Evolutionary conservation across 37 sponge, comb jelly and placozoan genomes (phyloP).

Genomic region (Halisarca cf. caerulea): DNA sequence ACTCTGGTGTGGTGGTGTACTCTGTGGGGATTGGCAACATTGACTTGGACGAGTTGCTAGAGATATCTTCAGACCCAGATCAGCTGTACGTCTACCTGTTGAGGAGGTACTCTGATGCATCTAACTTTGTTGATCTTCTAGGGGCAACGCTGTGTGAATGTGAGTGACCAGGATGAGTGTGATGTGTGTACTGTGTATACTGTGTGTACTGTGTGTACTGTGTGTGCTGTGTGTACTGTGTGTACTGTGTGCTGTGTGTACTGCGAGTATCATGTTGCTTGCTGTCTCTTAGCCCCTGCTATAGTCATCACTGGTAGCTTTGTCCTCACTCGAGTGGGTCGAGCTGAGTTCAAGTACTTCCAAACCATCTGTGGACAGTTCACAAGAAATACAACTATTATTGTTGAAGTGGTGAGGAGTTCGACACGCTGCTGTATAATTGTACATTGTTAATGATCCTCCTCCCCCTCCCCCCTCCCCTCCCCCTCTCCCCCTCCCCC

Average conservation of each 20-base stretch:
- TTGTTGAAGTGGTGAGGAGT: constrained; percentile 54
- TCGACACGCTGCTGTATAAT: neutral
- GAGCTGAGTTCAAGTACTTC: constrained; percentile 89
- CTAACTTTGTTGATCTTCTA: constrained; percentile 73
- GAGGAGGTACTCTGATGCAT: constrained; percentile 64
- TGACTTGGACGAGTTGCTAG: constrained; percentile 66
- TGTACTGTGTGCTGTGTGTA: too few species aligned
- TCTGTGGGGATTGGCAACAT: constrained; percentile 75
- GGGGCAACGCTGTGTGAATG: constrained; percentile 81
- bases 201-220: neutral
- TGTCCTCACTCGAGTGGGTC: constrained; percentile 61
- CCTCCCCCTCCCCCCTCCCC: too few species aligned
- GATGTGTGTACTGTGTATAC: neutral
- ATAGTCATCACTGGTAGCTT: constrained; percentile 78
- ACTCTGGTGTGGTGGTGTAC: constrained; percentile 69
- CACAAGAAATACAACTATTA: constrained; percentile 52
- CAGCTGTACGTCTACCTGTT: constrained; percentile 68
- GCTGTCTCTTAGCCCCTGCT: constrained; percentile 92
- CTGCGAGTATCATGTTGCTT: too few species aligned
- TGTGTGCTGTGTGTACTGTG: too few species aligned
- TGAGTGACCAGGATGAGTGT: constrained; percentile 31
- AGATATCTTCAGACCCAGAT: constrained; percentile 84
- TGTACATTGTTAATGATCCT: neutral
- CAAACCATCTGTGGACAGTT: constrained; percentile 70
- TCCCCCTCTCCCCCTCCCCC: neutral